phyloP scores from a whole-genome alignment of 1,140 invertebrate genomes.

The Potamilus streckersoni region DNA sequence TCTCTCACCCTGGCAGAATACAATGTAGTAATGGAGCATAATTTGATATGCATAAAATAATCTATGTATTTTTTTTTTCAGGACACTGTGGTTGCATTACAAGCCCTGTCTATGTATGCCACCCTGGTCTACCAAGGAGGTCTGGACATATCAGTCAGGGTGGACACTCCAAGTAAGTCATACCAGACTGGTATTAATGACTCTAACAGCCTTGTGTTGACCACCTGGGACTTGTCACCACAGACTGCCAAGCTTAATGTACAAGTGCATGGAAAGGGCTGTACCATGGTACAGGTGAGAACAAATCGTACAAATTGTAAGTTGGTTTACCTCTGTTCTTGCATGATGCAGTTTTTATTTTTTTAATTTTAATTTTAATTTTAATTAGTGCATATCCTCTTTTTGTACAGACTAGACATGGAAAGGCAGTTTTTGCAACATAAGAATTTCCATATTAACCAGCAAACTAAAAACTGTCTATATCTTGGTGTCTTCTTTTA shows the following conservation, averaged over 20 bases:
- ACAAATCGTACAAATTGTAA: neutral
- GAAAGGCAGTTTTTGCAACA: no score
- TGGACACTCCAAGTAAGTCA: slow-evolving; percentile 27
- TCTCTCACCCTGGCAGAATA: no score
- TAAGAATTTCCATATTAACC: no score
- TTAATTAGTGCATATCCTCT: neutral
- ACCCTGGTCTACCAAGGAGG: slow-evolving; percentile 37
- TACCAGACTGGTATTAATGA: neutral
- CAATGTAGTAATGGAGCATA: no score
- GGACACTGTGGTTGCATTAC: slow-evolving; percentile 70
- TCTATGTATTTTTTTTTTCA: slow-evolving; percentile 12
- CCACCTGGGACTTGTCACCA: slow-evolving; percentile 29
- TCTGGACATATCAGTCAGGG: slow-evolving; percentile 19
- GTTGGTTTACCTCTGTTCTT: neutral
- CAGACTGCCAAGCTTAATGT: slow-evolving; percentile 29
- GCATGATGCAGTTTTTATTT: neutral
- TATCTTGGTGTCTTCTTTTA: no score
- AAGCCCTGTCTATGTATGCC: slow-evolving; percentile 67
- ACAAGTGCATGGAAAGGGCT: slow-evolving; percentile 78
- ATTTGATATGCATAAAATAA: no score
- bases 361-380: no score
- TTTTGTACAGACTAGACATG: neutral
- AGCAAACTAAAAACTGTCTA: no score
- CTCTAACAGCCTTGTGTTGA: slow-evolving; percentile 52
- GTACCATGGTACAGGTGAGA: slow-evolving; percentile 81